A percentile compares a stretch with the other conserved stretches of the same genome.
phyloP scores from a whole-genome alignment of 2,797 vertebrate species.

The Luscinia luscinia region DNA sequence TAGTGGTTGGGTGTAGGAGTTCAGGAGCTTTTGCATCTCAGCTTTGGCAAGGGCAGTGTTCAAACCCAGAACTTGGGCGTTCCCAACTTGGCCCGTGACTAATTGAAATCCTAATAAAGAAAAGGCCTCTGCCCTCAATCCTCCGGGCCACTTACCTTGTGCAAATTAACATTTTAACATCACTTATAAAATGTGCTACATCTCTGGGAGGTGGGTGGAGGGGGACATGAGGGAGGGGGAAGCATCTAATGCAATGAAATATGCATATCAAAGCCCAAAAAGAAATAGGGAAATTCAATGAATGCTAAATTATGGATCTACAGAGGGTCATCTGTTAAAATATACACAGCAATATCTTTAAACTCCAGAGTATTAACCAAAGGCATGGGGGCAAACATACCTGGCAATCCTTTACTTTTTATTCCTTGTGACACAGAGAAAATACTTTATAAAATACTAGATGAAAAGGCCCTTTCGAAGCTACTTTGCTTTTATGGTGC shows the following conservation, averaged over 20 bases:
- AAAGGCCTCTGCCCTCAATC: constrained; percentile 68
- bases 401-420: constrained; percentile 72
- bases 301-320: constrained; percentile 76
- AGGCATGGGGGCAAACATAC: constrained; percentile 67
- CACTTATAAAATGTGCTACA: constrained; percentile 73
- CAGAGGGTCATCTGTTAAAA: constrained; percentile 68
- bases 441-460: constrained; percentile 75
- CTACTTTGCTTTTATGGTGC: constrained; percentile 66
- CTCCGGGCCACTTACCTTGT: constrained; percentile 70
- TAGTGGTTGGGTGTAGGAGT: not conserved
- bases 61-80: constrained; percentile 53
- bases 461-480: constrained; percentile 78
- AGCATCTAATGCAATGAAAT: constrained; percentile 70
- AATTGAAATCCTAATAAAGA: constrained; percentile 77
- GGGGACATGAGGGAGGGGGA: constrained; percentile 44
- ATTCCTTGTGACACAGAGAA: constrained; percentile 65
- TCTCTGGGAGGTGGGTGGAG: constrained; percentile 53
- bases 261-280: constrained; percentile 78
- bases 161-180: constrained; percentile 79
- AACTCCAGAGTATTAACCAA: constrained; percentile 76
- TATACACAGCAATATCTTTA: constrained; percentile 61
- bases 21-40: constrained; percentile 14
- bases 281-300: constrained; percentile 68
- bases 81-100: constrained; percentile 70
- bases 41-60: not conserved